phyloP scores from a whole-genome alignment of 2,797 vertebrate genomes.

The Melopsittacus undulatus region DNA sequence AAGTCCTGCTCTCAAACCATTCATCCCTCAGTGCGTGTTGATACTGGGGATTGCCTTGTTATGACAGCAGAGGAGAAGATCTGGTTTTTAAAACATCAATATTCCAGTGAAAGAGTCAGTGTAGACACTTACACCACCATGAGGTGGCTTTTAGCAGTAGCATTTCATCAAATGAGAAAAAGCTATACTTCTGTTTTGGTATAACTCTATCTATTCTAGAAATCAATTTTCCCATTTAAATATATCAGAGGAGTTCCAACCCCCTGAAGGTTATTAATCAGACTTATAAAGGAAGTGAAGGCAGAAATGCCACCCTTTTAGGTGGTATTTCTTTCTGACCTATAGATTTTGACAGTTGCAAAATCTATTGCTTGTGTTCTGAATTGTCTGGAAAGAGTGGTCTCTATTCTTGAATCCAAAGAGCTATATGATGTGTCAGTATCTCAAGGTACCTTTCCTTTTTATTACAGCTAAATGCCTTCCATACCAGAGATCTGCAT shows the following conservation, averaged over 20 bases:
- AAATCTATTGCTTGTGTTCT: background rate
- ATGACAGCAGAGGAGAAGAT: background rate
- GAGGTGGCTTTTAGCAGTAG: background rate
- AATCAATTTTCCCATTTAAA: background rate
- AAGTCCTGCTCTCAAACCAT: background rate
- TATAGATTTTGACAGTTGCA: background rate
- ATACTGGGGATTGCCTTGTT: background rate
- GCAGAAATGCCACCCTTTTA: background rate
- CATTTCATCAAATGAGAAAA: background rate
- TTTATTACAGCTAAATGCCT: background rate
- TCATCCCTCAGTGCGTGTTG: background rate
- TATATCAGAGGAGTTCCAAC: background rate
- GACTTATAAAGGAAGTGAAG: background rate
- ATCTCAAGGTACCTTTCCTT: background rate
- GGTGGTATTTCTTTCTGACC: background rate
- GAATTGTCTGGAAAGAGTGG: rapidly evolving
- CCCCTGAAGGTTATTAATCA: background rate
- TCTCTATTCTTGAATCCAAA: background rate
- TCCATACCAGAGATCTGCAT: background rate
- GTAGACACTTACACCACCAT: background rate
- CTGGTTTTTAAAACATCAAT: background rate
- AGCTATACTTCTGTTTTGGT: background rate
- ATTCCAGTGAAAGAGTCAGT: background rate
- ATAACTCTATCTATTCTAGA: background rate
- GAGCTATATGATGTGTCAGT: background rate